phyloP scores from a whole-genome alignment of 2,888 invertebrate genomes.

The Camptogramma bilineatum region DNA sequence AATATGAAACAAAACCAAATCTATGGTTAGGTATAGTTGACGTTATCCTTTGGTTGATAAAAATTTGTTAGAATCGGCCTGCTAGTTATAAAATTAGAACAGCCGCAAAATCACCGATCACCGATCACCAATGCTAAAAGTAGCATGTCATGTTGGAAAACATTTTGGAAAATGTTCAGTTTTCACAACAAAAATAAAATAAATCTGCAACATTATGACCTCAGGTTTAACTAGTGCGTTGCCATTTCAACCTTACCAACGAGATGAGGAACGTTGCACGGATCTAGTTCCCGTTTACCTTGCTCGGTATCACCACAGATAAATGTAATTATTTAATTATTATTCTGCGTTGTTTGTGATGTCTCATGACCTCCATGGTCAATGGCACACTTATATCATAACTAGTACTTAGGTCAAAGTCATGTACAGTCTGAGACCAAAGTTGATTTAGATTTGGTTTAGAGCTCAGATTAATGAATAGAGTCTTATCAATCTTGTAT shows the following conservation, averaged over 20 bases:
- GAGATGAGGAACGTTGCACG: slow-evolving; percentile 3
- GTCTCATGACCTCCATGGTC: slow-evolving; percentile 16
- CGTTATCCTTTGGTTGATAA: too few relatives aligned
- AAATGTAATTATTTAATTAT: slow-evolving; percentile 14
- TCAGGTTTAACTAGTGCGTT: not conserved
- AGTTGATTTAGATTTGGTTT: not conserved
- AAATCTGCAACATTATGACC: not conserved
- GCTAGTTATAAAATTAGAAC: too few relatives aligned
- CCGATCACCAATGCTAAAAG: too few relatives aligned
- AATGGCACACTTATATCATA: slow-evolving; percentile 18
- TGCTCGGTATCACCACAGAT: slow-evolving; percentile 13
- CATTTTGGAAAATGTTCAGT: too few relatives aligned
- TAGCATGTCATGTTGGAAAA: too few relatives aligned
- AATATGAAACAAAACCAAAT: too few relatives aligned
- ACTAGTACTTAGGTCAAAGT: not conserved
- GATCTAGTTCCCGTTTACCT: slow-evolving; percentile 27
- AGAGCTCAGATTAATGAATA: too few relatives aligned
- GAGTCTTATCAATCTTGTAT: too few relatives aligned
- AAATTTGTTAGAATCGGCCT: too few relatives aligned
- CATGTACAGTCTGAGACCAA: not conserved
- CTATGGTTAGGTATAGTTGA: too few relatives aligned
- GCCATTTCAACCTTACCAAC: slow-evolving; percentile 6
- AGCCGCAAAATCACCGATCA: too few relatives aligned
- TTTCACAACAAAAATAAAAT: too few relatives aligned
- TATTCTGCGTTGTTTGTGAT: slow-evolving; percentile 14